Evolutionary conservation across 2,797 vertebrate species (phyloP), one percentile per base, ranked within the genome.

Genomic region (Mormyrus hasselquistii): DNA sequence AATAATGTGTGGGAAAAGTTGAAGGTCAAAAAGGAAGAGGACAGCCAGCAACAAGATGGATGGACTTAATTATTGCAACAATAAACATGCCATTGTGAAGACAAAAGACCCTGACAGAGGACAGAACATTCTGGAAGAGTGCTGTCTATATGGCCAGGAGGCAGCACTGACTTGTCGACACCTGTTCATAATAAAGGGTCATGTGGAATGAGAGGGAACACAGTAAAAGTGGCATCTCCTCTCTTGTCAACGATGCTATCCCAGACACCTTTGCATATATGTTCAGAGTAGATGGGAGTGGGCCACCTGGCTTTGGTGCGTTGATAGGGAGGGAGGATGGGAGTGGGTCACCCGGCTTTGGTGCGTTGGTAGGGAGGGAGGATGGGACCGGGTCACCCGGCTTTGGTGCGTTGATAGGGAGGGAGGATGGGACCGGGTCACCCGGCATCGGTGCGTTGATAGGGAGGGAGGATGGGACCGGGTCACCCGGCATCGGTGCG

Each of bases 61-160:
- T 79, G 38, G 73, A 44, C 38, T 79, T 44, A 79, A 41, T 79
- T 16, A 79, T 19, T 41, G 73, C 73, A 44, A 79, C 38, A n/a
- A n/a, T 79, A 44, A 79, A 41, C 38, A 44, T 79, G 73, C 38
- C 38, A 79, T 44, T 76, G 69, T 38, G 73, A 44, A 16, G 73
- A 41, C 14, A 7, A 44, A 44, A 79, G 38, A 79, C 34, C 14
- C 73, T 44, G 73, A 79, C 16, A 12, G 38, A 79, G 38, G 34
- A 79, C 73, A 44, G 73, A 79, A 79, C 73, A 79, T 79, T 44
- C 73, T 79, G 38, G 14, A 41, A 79, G 73, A 44, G 73, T 79
- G 16, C 73, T 44, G 14, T 44, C 29, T 69, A 38, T 79, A 41
- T 44, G 38, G 16, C 34, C 38, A n/a, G 38, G 16, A 34, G 65